Evolutionary conservation across 92 coral and sea anemone genomes (phyloP).

Genomic region (Heliopora coerulea): DNA sequence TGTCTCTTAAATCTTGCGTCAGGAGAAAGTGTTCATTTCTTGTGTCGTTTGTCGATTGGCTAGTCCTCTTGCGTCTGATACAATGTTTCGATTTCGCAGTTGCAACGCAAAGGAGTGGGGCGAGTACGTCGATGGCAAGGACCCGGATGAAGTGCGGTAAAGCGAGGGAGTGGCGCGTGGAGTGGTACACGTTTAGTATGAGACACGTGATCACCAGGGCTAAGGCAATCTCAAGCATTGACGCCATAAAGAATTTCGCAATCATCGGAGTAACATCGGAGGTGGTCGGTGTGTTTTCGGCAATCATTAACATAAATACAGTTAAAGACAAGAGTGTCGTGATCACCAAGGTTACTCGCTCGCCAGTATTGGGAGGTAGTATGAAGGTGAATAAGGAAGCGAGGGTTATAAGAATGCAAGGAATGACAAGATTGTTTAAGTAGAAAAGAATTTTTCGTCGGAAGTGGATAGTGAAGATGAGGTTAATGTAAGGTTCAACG

Average conservation of each 20-base stretch:
- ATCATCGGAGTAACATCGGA: constrained; percentile 96
- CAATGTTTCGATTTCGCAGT: constrained; percentile 42
- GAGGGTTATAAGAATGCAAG: constrained; percentile 93
- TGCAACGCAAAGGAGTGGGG: constrained; percentile 75
- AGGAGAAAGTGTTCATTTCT: constrained; percentile 13
- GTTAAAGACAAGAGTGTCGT: constrained; percentile 95
- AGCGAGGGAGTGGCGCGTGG: constrained; percentile 72
- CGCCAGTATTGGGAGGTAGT: constrained; percentile 95
- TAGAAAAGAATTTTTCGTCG: constrained; percentile 91
- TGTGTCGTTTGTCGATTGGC: neutral
- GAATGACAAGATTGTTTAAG: constrained; percentile 91
- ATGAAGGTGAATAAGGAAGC: constrained; percentile 93
- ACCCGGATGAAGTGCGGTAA: constrained; percentile 83
- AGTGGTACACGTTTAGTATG: constrained; percentile 83
- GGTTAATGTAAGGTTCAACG: constrained; percentile 89
- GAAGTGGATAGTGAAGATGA: constrained; percentile 84
- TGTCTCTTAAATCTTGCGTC: constrained; percentile 7
- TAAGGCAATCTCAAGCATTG: constrained; percentile 94
- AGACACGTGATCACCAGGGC: constrained; percentile 92
- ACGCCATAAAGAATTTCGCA: constrained; percentile 96
- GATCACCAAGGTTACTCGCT: constrained; percentile 96
- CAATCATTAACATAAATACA: constrained; percentile 96
- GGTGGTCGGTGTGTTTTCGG: constrained; percentile 97
- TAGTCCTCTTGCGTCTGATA: neutral
- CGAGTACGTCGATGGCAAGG: constrained; percentile 69